Evolutionary conservation across 1,140 invertebrate genomes (phyloP), one percentile per base, ranked within the genome.

Genomic region (Aethina tumida): DNA sequence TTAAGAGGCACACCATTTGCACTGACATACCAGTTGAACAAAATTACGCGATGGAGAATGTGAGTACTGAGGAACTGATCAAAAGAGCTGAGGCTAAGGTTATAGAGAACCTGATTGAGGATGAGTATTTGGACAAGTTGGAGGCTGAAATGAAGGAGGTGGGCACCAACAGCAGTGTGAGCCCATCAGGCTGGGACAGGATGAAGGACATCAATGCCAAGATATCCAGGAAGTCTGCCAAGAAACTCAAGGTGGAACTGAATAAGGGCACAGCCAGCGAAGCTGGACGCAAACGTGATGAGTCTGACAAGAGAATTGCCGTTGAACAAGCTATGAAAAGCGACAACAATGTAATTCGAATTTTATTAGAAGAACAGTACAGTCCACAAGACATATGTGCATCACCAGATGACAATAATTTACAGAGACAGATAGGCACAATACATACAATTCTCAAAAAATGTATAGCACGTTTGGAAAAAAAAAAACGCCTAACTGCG

Each of bases 41-140:
- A 12, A 36, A 33, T 17, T 35, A 37, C 14, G 15, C 20, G 10
- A 44, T 44, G n/a, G 38, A 44, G 14, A 21, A 37, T n/a, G 15
- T 17, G 3, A 29, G 33, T 14, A 47, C 21, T 3, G 27, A 44
- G 16, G 30, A 43, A 27, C 24, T 33, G 2, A 22, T 39, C 9
- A 25, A 30, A n/a, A 35, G 26, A 30, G 37, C 33, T 19, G 38
- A 34, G 31, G 24, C 29, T 34, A 47, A 47, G 3, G 31, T 35
- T 17, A 15, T 43, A 22, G 14, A 36, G 6, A 28, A 53, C 16
- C 31, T 49, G 12, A 41, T 51, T 5, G 52, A 54, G 25, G 44
- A 49, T 25, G 39, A 51, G 28, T 52, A 43, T 39, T 39, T 54
- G 18, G 31, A 43, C 26, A 40, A 44, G 22, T 29, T 52, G 6